Conservation (phyloP, 2,797 vertebrate genomes). For the Perdix hodgsoniae region DNA sequence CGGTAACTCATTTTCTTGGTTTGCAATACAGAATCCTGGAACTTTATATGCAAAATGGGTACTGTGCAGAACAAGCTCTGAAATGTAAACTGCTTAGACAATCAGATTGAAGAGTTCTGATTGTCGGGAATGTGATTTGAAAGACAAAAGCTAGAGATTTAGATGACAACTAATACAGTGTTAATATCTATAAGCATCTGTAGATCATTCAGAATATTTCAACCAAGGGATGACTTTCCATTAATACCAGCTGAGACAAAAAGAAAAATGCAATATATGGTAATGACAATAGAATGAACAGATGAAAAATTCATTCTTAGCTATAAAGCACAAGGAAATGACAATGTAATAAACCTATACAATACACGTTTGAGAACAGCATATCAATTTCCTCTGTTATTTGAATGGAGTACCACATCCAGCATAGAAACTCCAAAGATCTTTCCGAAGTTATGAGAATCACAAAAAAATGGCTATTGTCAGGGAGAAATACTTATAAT, state of each 20-base stretch:
- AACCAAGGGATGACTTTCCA: constrained; percentile 49
- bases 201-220: constrained; percentile 58
- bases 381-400: constrained; percentile 9
- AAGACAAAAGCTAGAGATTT: constrained; percentile 66
- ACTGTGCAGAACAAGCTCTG: background rate
- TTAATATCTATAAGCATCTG: constrained; percentile 54
- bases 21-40: background rate
- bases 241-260: constrained; percentile 56
- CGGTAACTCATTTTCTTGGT: background rate
- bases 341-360: constrained; percentile 53
- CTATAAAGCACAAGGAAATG: constrained; percentile 52
- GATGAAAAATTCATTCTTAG: constrained; percentile 56
- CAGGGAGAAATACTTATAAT: background rate
- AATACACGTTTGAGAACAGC: constrained; percentile 22
- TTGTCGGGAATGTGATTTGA: constrained; percentile 62
- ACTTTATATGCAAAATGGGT: background rate
- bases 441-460: background rate
- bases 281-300: constrained; percentile 43
- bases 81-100: constrained; percentile 59
- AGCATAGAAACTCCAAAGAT: background rate
- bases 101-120: constrained; percentile 36
- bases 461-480: background rate
- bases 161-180: constrained; percentile 34
- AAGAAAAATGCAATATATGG: constrained; percentile 60
- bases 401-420: constrained; percentile 12